Conservation (phyloP, 2,797 vertebrate species). For the Parauchenoglanis punctatus region DNA sequence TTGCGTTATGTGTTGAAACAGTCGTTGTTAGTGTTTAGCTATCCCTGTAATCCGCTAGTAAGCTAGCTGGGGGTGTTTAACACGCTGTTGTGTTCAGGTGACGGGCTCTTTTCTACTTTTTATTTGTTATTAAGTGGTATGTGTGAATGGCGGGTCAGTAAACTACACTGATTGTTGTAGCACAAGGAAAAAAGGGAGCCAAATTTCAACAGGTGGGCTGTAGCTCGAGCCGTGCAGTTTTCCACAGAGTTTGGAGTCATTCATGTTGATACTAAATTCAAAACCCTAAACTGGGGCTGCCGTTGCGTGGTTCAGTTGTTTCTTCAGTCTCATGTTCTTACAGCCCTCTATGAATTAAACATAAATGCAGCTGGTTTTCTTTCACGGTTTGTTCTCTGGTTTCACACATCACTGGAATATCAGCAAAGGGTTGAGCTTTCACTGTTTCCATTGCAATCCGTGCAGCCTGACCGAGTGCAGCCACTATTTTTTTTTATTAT, state of each 20-base stretch:
- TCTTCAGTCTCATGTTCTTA: constrained; percentile 6
- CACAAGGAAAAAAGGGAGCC: background rate
- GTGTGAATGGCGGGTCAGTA: background rate
- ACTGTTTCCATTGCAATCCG: constrained; percentile 44
- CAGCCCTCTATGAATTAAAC: constrained; percentile 40
- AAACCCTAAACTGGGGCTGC: background rate
- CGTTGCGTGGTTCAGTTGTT: background rate
- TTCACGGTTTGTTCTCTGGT: constrained; percentile 44
- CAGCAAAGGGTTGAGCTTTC: constrained; percentile 40
- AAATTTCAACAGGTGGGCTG: background rate
- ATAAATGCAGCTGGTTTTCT: constrained; percentile 37
- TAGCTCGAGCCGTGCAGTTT: background rate
- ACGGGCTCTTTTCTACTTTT: background rate
- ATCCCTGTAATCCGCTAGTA: background rate
- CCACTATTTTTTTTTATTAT: background rate
- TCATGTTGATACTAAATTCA: background rate
- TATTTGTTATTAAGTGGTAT: background rate
- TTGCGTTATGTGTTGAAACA: background rate
- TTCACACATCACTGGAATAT: constrained; percentile 49
- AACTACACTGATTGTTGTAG: background rate
- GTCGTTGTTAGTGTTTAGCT: background rate
- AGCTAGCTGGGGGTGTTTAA: background rate
- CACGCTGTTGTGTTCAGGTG: background rate
- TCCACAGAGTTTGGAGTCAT: background rate
- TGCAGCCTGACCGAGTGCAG: background rate